Evolutionary conservation across 2,888 invertebrate genomes (phyloP), one percentile per base, ranked within the genome.

Genomic region (Zele albiditarsus): DNA sequence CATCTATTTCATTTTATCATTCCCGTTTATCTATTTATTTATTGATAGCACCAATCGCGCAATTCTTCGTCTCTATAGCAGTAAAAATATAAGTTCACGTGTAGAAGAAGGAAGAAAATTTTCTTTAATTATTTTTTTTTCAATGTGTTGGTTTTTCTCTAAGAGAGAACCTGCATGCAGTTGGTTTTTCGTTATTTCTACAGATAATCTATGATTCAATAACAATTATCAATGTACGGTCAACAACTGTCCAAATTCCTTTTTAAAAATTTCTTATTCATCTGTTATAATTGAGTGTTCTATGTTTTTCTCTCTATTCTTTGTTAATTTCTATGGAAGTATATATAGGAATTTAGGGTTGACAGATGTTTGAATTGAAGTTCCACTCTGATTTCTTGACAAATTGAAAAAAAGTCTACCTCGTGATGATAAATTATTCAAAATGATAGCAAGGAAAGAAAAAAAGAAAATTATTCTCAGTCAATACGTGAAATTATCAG

Each of bases 141-240:
- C 16, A 33, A n/a, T 66, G 16, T 57, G 5, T 33, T 27, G 28
- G 33, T 27, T 60, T 46, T 46, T 49, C 46, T 42, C 46, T 67
- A 42, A 46, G 33, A 38, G 57, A 66, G 53, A 31, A 71, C 70
- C 73, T 75, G 77, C 78, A 78, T 75, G 79, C 76, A 78, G 73
- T 67, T 62, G 66, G 57, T 53, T 53, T 57, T 31, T 65, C 46
- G n/a, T 46, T 60, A 27, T 65, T 33, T 67, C 38, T 70, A 73
- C 53, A 71, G 53, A 80, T 80, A 80, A 80, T 80, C 80, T 80
- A 80, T 80, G 72, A 80, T 76, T 80, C 77, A 70, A 77, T 79
- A 80, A 80, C 80, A 80, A 78, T 79, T 77, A 78, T 77, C 77
- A 73, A 76, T 79, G 62, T 79, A 80, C 76, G 75, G 73, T 80